phyloP scores from a whole-genome alignment of 2,113 vertebrate species.

The Austrofundulus limnaeus region DNA sequence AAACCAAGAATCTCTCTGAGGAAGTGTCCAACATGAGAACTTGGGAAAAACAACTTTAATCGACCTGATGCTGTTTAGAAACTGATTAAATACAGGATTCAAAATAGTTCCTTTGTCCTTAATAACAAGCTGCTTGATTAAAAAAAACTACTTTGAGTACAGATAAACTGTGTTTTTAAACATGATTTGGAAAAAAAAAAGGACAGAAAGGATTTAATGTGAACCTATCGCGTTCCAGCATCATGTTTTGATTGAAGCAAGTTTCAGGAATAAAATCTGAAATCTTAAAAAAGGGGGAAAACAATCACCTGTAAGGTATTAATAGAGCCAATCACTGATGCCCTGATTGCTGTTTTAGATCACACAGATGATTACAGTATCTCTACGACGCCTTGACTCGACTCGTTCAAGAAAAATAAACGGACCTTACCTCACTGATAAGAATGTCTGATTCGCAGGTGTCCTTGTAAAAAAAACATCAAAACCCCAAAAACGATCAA shows the following conservation, averaged over 20 bases:
- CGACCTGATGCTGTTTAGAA: slow-evolving; percentile 11
- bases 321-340: background rate
- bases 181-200: background rate
- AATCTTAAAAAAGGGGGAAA: background rate
- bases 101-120: background rate
- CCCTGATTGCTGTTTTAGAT: slow-evolving; percentile 8
- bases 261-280: background rate
- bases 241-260: slow-evolving; percentile 2
- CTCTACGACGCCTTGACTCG: slow-evolving; percentile 5
- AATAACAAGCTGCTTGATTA: background rate
- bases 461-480: slow-evolving; percentile 3
- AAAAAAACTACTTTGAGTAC: too few relatives aligned
- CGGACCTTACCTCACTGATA: slow-evolving; percentile 63
- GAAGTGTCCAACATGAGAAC: slow-evolving; percentile 10
- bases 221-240: background rate
- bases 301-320: background rate
- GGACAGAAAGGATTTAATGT: background rate
- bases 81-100: background rate
- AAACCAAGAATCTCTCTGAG: background rate
- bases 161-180: background rate
- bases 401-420: slow-evolving; percentile 1
- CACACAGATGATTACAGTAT: background rate
- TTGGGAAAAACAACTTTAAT: background rate
- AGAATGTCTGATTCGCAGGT: slow-evolving; percentile 1
- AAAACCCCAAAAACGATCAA: background rate